A percentile compares a stretch with the other conserved stretches of the same genome.
Conservation (phyloP, 2,113 vertebrate genomes). For the Recurvirostra avosetta region DNA sequence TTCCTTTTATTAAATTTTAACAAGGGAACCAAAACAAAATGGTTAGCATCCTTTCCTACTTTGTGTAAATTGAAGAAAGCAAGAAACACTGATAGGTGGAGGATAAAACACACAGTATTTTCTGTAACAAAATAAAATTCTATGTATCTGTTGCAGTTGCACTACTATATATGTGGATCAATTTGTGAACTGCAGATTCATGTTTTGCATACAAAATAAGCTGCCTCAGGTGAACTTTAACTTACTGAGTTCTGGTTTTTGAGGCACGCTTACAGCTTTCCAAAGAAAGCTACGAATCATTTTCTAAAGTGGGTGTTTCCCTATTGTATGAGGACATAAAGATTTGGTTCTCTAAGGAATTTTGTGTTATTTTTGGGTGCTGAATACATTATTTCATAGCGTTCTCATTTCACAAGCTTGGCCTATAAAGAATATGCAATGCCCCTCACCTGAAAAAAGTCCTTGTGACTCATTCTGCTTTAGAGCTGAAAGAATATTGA, state of each 20-base stretch:
- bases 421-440: background rate
- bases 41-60: background rate
- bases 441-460: background rate
- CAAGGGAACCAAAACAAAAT: background rate
- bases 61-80: background rate
- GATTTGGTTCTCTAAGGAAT: background rate
- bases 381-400: background rate
- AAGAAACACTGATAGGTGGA: background rate
- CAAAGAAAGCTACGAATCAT: background rate
- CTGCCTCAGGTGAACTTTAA: background rate
- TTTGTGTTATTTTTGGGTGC: background rate
- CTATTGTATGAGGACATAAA: background rate
- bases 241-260: accelerated
- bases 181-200: background rate
- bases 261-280: background rate
- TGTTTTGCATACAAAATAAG: background rate
- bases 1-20: background rate
- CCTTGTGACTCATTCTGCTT: background rate
- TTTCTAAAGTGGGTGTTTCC: background rate
- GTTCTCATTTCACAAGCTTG: background rate
- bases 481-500: conserved; percentile 12
- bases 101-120: background rate
- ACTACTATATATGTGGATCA: background rate
- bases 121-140: background rate
- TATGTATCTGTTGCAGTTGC: background rate